Conservation (phyloP, 2,113 vertebrate genomes). For the Rutilus rutilus region DNA sequence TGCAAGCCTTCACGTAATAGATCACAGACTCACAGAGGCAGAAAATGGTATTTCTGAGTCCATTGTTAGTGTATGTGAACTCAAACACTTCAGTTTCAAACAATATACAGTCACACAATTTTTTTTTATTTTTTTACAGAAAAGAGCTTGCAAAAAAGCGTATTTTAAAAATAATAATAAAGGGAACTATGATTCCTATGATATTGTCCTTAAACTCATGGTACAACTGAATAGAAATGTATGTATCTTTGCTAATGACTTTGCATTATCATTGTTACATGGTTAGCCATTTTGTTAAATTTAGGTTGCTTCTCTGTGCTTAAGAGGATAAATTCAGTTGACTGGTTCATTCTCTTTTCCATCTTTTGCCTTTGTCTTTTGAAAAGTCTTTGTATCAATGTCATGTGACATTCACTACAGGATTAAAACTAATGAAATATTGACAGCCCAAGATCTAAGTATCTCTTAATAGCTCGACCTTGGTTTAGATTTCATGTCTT, state of each 20-base stretch:
- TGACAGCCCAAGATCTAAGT: not conserved
- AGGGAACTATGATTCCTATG: not conserved
- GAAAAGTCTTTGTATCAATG: not conserved
- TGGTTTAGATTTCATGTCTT: not conserved
- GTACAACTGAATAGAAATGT: not conserved
- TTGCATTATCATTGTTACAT: not conserved
- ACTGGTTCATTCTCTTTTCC: not conserved
- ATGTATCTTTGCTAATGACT: not conserved
- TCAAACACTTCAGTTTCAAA: not conserved
- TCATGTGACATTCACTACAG: not conserved
- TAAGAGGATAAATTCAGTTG: not conserved
- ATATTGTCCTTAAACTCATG: not conserved
- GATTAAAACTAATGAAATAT: conserved; percentile 13
- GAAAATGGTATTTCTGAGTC: not conserved
- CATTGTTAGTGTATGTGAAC: not conserved
- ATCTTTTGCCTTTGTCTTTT: not conserved
- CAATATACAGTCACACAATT: not conserved
- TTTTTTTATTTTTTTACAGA: not conserved
- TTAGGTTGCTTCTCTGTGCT: not conserved
- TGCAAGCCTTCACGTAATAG: not conserved
- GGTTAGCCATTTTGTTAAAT: not conserved
- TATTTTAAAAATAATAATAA: not conserved
- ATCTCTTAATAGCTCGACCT: not conserved
- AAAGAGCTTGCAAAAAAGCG: not conserved
- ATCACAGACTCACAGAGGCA: not conserved